These are phyloP conservation scores for Drosophila micromelanica DNA, from an alignment of 1,140 invertebrate genomes.

Conservation along the genomic window DNA sequence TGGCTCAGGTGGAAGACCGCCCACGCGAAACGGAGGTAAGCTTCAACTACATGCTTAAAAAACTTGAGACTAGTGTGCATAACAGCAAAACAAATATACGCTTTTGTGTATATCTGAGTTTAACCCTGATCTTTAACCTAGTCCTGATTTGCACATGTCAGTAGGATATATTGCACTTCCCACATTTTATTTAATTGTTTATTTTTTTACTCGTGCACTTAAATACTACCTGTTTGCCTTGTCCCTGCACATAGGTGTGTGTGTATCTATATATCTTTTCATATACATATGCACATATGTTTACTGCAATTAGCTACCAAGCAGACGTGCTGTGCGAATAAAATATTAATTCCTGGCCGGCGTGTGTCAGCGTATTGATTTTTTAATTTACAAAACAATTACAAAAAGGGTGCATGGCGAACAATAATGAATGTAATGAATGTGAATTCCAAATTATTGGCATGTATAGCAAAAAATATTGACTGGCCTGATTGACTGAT, in stretches of 20 bases:
- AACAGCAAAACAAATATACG: no score
- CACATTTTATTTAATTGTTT: neutral
- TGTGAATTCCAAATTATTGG: conserved; percentile 4
- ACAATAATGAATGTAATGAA: neutral
- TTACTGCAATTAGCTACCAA: neutral
- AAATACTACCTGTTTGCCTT: conserved; percentile 29
- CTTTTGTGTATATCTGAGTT: neutral
- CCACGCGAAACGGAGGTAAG: conserved; percentile 33
- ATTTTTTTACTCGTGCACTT: conserved; percentile 21
- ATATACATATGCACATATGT: neutral
- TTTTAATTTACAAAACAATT: conserved; percentile 40
- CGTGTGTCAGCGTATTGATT: conserved; percentile 39
- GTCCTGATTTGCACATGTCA: neutral
- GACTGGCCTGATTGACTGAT: neutral
- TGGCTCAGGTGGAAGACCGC: conserved; percentile 34
- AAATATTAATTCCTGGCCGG: conserved; percentile 24
- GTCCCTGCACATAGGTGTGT: neutral
- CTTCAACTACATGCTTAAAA: neutral
- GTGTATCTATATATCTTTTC: neutral
- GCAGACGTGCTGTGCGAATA: conserved; percentile 12
- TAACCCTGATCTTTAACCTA: neutral
- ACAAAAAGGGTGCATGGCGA: conserved; percentile 1
- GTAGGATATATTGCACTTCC: conserved; percentile 7
- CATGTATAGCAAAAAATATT: neutral
- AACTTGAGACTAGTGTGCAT: neutral